phyloP scores from a whole-genome alignment of 1,140 invertebrate species.

The Drosophila kanapiae region DNA sequence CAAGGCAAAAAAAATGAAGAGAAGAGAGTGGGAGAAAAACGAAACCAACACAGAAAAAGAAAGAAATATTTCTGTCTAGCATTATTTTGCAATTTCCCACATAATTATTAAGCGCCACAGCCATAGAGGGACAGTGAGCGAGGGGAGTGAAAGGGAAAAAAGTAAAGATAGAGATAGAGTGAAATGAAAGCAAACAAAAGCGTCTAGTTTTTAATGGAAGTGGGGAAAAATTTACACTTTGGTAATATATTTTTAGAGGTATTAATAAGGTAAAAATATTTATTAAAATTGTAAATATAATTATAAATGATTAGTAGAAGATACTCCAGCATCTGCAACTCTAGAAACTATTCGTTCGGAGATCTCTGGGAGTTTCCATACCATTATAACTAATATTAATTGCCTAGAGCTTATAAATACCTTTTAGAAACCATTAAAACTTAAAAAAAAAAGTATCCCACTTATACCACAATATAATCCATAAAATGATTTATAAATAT shows the following conservation, averaged over 20 bases:
- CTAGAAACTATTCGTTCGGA: too few relatives aligned
- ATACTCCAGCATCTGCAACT: too few relatives aligned
- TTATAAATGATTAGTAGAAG: rapidly evolving
- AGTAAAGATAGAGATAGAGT: conserved; percentile 9
- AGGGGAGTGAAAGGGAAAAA: conserved; percentile 22
- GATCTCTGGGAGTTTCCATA: too few relatives aligned
- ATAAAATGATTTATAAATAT: not conserved
- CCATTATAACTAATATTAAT: too few relatives aligned
- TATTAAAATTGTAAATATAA: not conserved
- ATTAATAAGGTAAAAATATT: not conserved
- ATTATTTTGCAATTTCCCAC: conserved; percentile 78
- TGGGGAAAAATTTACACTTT: not conserved
- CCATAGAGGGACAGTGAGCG: not conserved
- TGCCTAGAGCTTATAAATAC: not conserved
- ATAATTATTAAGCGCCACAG: conserved; percentile 74
- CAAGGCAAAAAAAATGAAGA: conserved; percentile 16
- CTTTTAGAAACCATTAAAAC: not conserved
- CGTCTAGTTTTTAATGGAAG: conserved; percentile 2
- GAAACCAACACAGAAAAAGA: conserved; percentile 30
- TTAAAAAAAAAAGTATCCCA: not conserved
- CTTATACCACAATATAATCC: not conserved
- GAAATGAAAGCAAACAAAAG: conserved; percentile 58
- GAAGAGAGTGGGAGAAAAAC: conserved; percentile 16
- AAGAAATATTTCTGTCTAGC: conserved; percentile 75
- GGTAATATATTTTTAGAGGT: not conserved